These are phyloP conservation scores for Agriopis leucophaearia DNA, from an alignment of 2,888 invertebrate genomes.

Conservation along the genomic window DNA sequence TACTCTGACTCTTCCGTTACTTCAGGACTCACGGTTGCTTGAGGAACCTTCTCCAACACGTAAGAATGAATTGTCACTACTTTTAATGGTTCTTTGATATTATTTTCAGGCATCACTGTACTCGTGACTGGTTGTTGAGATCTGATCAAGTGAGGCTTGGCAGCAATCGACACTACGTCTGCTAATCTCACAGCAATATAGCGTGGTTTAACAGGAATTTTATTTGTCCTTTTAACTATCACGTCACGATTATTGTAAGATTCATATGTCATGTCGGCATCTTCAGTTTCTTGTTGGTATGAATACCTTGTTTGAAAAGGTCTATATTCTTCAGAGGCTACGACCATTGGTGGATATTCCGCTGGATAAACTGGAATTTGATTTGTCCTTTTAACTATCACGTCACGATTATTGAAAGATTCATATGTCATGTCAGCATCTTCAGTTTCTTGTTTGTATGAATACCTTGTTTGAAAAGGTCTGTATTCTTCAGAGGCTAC, in stretches of 20 bases:
- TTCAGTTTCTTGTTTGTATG: constrained; percentile 53
- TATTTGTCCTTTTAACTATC: constrained; percentile 48
- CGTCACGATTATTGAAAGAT: constrained; percentile 49
- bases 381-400: constrained; percentile 49
- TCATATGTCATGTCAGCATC: constrained; percentile 51
- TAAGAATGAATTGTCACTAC: constrained; percentile 18
- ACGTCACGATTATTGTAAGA: constrained; percentile 50
- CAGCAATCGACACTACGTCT: constrained; percentile 43
- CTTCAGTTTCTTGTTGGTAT: constrained; percentile 53
- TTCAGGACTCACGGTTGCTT: constrained; percentile 5
- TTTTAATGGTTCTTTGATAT: constrained; percentile 11
- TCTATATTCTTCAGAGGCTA: constrained; percentile 28
- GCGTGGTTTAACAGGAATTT: constrained; percentile 47
- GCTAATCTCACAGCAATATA: constrained; percentile 50
- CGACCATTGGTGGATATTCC: constrained; percentile 22
- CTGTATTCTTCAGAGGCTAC: constrained; percentile 28
- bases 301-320: constrained; percentile 50
- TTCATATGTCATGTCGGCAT: constrained; percentile 51
- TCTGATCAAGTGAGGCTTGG: constrained; percentile 22
- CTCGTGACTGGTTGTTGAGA: constrained; percentile 8
- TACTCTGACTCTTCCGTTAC: constrained; percentile 1
- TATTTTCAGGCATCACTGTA: constrained; percentile 2
- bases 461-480: constrained; percentile 50
- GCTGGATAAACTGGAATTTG: constrained; percentile 46
- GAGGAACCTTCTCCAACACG: constrained; percentile 4